Percentiles rank a stretch among this genome's conserved stretches.
phyloP scores from a whole-genome alignment of 2,113 vertebrate species.

The Psettodes erumei region DNA sequence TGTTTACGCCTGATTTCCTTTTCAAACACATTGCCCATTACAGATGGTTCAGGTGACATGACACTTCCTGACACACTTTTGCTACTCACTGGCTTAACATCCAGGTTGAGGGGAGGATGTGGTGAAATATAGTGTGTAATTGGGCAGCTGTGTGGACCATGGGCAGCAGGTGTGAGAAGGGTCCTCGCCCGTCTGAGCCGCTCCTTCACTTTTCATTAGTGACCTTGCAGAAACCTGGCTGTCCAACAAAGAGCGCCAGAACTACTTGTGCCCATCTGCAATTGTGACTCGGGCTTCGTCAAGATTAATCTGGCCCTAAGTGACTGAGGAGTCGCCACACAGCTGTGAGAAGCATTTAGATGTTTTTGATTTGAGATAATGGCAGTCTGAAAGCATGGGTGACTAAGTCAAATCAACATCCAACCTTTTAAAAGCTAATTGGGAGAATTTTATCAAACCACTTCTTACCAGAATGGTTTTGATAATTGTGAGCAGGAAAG shows the following conservation, averaged over 20 bases:
- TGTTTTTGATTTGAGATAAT: slow-evolving; percentile 43
- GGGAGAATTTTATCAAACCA: slow-evolving; percentile 30
- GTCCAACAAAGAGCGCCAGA: slow-evolving; percentile 31
- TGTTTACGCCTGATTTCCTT: slow-evolving; percentile 26
- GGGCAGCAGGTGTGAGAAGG: slow-evolving; percentile 73
- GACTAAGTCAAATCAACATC: slow-evolving; percentile 12
- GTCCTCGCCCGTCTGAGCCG: slow-evolving; percentile 53
- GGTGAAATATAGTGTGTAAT: slow-evolving; percentile 46
- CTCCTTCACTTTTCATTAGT: slow-evolving; percentile 70
- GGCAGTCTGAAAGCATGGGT: slow-evolving; percentile 21
- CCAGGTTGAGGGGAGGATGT: slow-evolving; percentile 26
- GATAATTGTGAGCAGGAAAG: slow-evolving; percentile 36
- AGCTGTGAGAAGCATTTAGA: slow-evolving; percentile 27
- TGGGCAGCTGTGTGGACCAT: slow-evolving; percentile 39
- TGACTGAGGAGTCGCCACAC: neutral
- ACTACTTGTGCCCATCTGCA: slow-evolving; percentile 2
- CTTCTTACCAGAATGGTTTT: slow-evolving; percentile 25
- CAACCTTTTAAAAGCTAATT: slow-evolving; percentile 49
- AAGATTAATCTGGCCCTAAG: neutral
- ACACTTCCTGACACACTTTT: slow-evolving; percentile 56
- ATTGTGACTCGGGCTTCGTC: neutral
- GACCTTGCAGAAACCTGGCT: slow-evolving; percentile 58
- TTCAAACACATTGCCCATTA: slow-evolving; percentile 44
- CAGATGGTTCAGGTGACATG: slow-evolving; percentile 31
- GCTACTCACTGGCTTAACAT: slow-evolving; percentile 42